Evolutionary conservation across 2,888 invertebrate genomes (phyloP).

Genomic region (Chymomyza amoena): DNA sequence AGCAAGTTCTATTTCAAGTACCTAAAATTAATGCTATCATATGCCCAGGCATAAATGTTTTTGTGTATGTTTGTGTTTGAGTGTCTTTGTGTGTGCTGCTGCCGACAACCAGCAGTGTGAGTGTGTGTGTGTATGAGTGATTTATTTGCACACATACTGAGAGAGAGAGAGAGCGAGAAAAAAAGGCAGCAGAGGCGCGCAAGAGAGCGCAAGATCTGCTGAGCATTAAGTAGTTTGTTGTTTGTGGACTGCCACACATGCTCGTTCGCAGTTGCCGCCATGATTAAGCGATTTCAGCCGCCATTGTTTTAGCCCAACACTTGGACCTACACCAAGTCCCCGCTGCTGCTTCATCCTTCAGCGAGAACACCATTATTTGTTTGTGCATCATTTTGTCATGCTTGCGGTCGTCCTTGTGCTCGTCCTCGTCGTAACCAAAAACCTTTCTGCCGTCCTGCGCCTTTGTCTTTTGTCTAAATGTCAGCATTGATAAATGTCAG

Average conservation of each 20-base stretch:
- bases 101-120: neutral
- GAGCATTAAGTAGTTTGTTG: constrained; percentile 8
- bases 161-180: constrained; percentile 5
- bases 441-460: constrained; percentile 26
- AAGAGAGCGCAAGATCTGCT: neutral
- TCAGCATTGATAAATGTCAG: constrained; percentile 70
- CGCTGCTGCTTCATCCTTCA: neutral
- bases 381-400: constrained; percentile 69
- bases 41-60: neutral
- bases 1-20: neutral
- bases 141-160: constrained; percentile 52
- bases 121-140: constrained; percentile 52
- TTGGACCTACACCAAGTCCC: constrained; percentile 17
- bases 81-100: constrained; percentile 39
- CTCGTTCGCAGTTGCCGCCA: constrained; percentile 59
- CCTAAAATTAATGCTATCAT: neutral
- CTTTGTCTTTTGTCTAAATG: constrained; percentile 68
- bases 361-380: constrained; percentile 46
- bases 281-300: constrained; percentile 76
- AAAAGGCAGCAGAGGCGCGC: neutral
- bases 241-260: constrained; percentile 44
- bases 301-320: constrained; percentile 58
- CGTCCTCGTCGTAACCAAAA: neutral
- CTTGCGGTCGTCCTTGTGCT: constrained; percentile 39
- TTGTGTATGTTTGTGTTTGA: neutral